A percentile compares a stretch with the other conserved stretches of the same genome.
Conservation (phyloP, 1,140 invertebrate genomes). For the Bactericera cockerelli region DNA sequence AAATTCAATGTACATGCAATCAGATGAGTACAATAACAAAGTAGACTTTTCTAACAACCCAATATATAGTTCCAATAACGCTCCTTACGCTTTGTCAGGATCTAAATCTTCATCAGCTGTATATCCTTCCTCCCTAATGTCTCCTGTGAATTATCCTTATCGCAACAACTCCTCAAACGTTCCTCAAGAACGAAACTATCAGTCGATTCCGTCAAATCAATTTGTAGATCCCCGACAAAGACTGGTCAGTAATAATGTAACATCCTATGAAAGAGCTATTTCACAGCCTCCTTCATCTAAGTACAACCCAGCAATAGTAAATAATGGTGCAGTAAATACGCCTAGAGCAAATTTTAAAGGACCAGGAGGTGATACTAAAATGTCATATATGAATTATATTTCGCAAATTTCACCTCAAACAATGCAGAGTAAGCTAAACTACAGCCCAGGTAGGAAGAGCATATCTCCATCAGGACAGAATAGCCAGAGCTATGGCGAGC, state of each 20-base stretch:
- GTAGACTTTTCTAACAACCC: conserved; percentile 5
- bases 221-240: not conserved
- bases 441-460: not conserved
- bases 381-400: not conserved
- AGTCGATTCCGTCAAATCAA: conserved; percentile 1
- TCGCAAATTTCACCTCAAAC: conserved; percentile 3
- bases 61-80: not conserved
- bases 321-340: too few species aligned
- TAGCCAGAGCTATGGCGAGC: not conserved
- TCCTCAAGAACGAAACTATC: not conserved
- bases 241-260: not conserved
- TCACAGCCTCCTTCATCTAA: too few species aligned
- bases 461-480: not conserved
- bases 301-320: too few species aligned
- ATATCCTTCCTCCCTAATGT: not conserved
- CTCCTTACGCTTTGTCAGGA: not conserved
- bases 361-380: not conserved
- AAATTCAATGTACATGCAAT: not conserved
- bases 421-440: not conserved
- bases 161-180: not conserved
- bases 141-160: conserved; percentile 6
- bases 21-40: not conserved
- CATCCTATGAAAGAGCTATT: not conserved
- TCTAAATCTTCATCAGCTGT: not conserved
- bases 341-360: too few species aligned